Evolutionary conservation across 2,888 invertebrate species (phyloP).

Genomic region (Cephus runcator): DNA sequence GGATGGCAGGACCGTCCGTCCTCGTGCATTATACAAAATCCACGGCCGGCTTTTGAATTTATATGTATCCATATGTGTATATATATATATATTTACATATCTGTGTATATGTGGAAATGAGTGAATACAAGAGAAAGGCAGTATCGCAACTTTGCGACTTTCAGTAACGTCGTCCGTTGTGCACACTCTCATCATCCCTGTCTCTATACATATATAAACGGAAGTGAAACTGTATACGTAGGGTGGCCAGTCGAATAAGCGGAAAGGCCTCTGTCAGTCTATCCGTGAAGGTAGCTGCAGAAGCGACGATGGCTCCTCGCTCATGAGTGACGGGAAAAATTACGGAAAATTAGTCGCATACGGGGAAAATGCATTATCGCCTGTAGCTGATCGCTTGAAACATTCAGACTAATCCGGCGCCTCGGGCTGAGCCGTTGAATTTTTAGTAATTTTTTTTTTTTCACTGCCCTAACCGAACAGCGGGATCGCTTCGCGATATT

Average conservation of each 20-base stretch:
- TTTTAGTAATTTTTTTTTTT: background rate
- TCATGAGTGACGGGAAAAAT: conserved; percentile 1
- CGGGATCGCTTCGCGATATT: background rate
- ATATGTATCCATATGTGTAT: conserved; percentile 16
- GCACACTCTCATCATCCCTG: background rate
- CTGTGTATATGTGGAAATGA: conserved; percentile 30
- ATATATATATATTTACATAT: conserved; percentile 25
- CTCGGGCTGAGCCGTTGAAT: background rate
- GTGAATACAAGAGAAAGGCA: conserved; percentile 16
- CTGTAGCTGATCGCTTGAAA: conserved; percentile 31
- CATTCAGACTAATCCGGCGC: conserved; percentile 26
- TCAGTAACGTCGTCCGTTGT: background rate
- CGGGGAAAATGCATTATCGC: conserved; percentile 43
- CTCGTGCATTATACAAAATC: conserved; percentile 52
- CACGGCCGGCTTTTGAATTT: conserved; percentile 11
- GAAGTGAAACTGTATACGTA: background rate
- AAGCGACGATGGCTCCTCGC: background rate
- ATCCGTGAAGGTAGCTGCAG: background rate
- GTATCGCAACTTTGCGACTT: background rate
- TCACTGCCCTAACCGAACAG: background rate
- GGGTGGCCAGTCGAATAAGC: conserved; percentile 20
- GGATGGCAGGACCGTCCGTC: conserved; percentile 49
- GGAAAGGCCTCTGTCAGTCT: background rate
- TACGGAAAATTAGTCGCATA: conserved; percentile 28
- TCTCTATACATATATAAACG: background rate